Conservation (phyloP, 2,797 vertebrate genomes). For the Artibeus lituratus region DNA sequence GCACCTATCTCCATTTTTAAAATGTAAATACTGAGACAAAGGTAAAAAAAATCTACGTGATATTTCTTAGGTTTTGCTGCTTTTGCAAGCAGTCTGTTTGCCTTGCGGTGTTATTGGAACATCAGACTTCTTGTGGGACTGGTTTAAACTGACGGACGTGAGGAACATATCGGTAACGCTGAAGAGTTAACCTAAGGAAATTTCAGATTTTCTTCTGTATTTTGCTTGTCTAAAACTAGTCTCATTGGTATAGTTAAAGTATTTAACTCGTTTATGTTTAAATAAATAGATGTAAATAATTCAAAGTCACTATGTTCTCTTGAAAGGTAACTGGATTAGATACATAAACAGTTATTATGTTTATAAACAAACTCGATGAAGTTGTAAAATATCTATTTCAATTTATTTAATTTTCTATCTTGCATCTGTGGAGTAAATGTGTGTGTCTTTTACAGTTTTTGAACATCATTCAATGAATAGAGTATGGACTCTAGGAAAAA, state of each 20-base stretch:
- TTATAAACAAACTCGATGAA: background rate
- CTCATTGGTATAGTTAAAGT: conserved; percentile 32
- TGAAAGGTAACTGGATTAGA: background rate
- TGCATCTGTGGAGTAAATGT: background rate
- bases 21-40: background rate
- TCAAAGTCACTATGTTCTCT: background rate
- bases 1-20: background rate
- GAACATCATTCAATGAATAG: conserved; percentile 19
- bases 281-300: background rate
- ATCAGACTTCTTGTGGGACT: background rate
- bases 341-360: background rate
- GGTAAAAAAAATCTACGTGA: background rate
- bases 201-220: background rate
- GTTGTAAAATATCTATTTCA: conserved; percentile 33
- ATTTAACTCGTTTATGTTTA: conserved; percentile 10
- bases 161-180: background rate
- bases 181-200: background rate
- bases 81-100: background rate
- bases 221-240: conserved; percentile 25
- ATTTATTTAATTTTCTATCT: conserved; percentile 2
- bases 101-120: background rate
- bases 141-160: background rate
- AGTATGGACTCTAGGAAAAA: background rate
- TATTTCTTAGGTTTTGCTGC: background rate
- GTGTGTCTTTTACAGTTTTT: background rate